A percentile compares a stretch with the other conserved stretches of the same genome.
phyloP scores from a whole-genome alignment of 2,888 invertebrate genomes.

The Tetranychus piercei region DNA sequence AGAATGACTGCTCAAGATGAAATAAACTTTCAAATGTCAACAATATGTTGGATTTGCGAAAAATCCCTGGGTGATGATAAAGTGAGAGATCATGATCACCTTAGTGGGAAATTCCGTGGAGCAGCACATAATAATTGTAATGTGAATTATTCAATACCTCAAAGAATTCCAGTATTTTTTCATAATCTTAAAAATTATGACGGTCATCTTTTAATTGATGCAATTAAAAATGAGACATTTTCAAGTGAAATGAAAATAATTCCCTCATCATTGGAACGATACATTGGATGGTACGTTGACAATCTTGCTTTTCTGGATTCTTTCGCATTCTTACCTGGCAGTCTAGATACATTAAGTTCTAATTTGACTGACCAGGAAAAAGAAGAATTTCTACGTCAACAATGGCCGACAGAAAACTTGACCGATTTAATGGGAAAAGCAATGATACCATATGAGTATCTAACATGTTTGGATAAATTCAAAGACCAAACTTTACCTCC shows the following conservation, averaged over 20 bases:
- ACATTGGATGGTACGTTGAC: neutral
- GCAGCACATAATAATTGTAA: slow-evolving; percentile 7
- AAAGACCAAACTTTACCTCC: neutral
- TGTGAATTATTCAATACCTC: neutral
- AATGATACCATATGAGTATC: neutral
- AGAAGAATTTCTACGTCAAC: neutral
- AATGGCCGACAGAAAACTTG: neutral
- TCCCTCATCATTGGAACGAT: neutral
- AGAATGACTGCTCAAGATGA: too few species aligned
- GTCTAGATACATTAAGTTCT: neutral
- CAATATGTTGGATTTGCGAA: too few species aligned
- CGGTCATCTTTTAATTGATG: neutral
- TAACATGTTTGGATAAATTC: neutral
- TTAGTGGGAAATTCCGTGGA: neutral
- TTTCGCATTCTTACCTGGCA: neutral
- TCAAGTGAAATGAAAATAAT: neutral
- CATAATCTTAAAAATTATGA: neutral
- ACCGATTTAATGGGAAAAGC: neutral
- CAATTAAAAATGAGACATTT: neutral
- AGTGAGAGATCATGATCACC: slow-evolving; percentile 8
- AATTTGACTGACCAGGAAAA: neutral
- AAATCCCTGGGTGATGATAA: neutral
- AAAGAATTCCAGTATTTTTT: neutral
- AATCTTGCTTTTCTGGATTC: neutral
- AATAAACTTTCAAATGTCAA: too few species aligned